Percentiles rank a stretch among this genome's conserved stretches.
These are phyloP conservation scores for Cyclura pinguis DNA, from an alignment of 2,797 vertebrate genomes.

Conservation along the genomic window DNA sequence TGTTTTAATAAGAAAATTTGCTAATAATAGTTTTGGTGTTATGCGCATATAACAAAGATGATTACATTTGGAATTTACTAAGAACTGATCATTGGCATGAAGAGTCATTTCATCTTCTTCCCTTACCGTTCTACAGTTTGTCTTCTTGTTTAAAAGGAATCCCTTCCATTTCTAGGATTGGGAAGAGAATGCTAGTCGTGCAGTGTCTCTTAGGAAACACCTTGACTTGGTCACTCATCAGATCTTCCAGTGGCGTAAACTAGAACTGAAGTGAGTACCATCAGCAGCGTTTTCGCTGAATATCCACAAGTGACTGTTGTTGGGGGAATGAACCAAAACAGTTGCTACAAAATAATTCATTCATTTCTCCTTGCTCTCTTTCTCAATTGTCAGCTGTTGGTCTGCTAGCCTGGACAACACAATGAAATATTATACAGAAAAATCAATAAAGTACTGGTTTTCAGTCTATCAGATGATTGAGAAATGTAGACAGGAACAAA, in stretches of 20 bases:
- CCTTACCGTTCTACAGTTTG: slow-evolving; percentile 6
- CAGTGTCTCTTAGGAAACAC: slow-evolving; percentile 88
- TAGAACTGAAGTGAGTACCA: slow-evolving; percentile 90
- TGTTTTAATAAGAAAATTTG: not conserved
- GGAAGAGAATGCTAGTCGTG: slow-evolving; percentile 93
- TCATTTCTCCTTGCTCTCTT: not conserved
- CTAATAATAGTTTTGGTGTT: not conserved
- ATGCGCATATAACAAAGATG: not conserved
- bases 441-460: slow-evolving; percentile 93
- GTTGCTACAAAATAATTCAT: not conserved
- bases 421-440: slow-evolving; percentile 87
- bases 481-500: slow-evolving; percentile 86
- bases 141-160: not conserved
- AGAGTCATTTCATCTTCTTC: not conserved
- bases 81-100: not conserved
- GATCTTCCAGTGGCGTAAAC: slow-evolving; percentile 95
- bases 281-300: not conserved
- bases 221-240: slow-evolving; percentile 90
- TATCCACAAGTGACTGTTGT: not conserved
- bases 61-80: not conserved
- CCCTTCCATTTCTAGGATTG: slow-evolving; percentile 86
- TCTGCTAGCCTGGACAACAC: slow-evolving; percentile 93
- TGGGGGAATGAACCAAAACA: not conserved
- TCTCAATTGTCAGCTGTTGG: slow-evolving; percentile 89
- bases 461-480: slow-evolving; percentile 95